Conservation (phyloP, 2,888 invertebrate species). For the Cerastis rubricosa region DNA sequence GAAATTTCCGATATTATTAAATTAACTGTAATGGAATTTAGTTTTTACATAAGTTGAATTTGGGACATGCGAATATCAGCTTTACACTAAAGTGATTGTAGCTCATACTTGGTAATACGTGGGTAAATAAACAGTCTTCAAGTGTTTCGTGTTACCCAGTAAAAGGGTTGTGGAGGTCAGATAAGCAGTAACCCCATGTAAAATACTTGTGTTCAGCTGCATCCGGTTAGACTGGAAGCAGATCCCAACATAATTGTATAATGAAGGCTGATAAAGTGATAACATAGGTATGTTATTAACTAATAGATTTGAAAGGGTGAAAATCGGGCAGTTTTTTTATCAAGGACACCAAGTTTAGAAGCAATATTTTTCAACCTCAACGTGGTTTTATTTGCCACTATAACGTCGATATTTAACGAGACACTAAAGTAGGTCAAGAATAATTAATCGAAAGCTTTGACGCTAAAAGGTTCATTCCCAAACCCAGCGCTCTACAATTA, state of each 20-base stretch:
- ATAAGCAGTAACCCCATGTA: background rate
- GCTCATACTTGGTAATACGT: background rate
- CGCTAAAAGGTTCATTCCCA: conserved; percentile 55
- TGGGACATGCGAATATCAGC: background rate
- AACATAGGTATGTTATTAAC: background rate
- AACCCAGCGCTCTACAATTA: conserved; percentile 59
- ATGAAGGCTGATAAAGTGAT: too few species aligned
- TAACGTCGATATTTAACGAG: background rate
- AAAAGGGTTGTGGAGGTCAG: background rate
- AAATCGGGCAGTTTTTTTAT: background rate
- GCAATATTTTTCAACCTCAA: background rate
- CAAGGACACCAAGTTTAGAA: background rate
- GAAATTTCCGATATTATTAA: conserved; percentile 45
- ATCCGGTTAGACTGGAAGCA: background rate
- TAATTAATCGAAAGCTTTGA: conserved; percentile 43
- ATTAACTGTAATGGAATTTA: conserved; percentile 48
- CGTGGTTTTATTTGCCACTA: conserved; percentile 4
- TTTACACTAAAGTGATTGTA: background rate
- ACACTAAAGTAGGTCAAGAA: background rate
- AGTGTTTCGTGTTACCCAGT: background rate
- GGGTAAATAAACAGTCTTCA: background rate
- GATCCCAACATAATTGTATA: background rate
- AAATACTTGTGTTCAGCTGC: background rate
- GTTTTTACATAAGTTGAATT: conserved; percentile 29
- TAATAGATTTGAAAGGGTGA: background rate